These are phyloP conservation scores for Bothrops jararaca DNA, from an alignment of 2,113 vertebrate genomes.

Conservation along the genomic window DNA sequence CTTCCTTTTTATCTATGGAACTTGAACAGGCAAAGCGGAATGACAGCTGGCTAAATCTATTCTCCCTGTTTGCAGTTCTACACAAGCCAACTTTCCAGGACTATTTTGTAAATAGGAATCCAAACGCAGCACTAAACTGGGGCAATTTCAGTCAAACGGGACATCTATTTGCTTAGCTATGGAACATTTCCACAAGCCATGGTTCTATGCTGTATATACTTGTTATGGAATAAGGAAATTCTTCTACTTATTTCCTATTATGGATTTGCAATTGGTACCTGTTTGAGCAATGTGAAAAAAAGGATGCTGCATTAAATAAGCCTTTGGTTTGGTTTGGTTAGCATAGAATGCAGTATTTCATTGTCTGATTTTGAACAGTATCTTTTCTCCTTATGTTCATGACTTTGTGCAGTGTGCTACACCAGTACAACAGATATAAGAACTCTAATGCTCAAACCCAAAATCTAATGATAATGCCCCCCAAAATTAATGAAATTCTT, in stretches of 20 bases:
- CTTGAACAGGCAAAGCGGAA: background rate
- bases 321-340: background rate
- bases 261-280: background rate
- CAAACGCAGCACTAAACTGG: background rate
- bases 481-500: background rate
- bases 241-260: background rate
- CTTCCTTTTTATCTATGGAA: background rate
- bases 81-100: background rate
- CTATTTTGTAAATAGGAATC: background rate
- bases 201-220: background rate
- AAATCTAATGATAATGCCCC: background rate
- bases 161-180: background rate
- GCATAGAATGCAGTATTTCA: background rate
- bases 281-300: background rate
- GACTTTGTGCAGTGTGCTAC: background rate
- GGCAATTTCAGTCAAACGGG: background rate
- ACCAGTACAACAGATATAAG: background rate
- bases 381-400: background rate
- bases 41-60: background rate
- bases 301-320: background rate
- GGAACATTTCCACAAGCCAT: background rate
- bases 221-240: background rate
- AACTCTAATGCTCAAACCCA: background rate
- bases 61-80: background rate
- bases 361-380: background rate